These are phyloP conservation scores for Xiphophorus couchianus DNA, from an alignment of 2,113 vertebrate genomes.

Conservation along the genomic window DNA sequence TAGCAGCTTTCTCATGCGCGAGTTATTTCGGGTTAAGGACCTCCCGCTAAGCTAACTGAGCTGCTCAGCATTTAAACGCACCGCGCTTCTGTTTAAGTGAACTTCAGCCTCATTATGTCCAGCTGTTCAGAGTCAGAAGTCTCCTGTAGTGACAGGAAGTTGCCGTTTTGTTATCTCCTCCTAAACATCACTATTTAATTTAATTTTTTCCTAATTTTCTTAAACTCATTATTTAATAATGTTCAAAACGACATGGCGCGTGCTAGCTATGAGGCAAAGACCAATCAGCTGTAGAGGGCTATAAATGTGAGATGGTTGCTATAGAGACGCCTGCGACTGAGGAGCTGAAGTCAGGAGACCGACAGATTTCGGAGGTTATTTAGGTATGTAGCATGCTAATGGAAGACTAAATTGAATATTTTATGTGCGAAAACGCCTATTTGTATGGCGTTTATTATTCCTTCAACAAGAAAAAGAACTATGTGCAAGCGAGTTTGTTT, in stretches of 20 bases:
- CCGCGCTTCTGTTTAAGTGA: background rate
- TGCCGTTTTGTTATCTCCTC: background rate
- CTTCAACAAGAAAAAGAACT: background rate
- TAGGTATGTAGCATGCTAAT: background rate
- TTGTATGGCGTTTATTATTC: background rate
- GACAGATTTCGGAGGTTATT: conserved; percentile 43
- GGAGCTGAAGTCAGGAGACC: conserved; percentile 41
- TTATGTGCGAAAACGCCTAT: background rate
- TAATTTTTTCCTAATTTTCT: background rate
- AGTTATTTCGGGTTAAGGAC: background rate
- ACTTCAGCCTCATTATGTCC: background rate
- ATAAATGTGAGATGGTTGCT: conserved; percentile 73
- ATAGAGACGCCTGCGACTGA: conserved; percentile 56
- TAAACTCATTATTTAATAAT: too few relatives aligned
- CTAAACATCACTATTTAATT: background rate
- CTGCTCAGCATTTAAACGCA: too few relatives aligned
- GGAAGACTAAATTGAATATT: background rate
- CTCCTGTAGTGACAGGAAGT: background rate
- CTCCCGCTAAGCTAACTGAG: too few relatives aligned
- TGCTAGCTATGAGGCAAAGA: background rate
- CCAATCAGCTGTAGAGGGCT: conserved; percentile 69
- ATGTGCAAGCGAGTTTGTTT: background rate
- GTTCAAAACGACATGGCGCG: background rate
- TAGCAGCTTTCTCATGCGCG: background rate
- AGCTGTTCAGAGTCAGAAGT: background rate